phyloP scores from a whole-genome alignment of 2,797 vertebrate species.

The Trichosurus vulpecula region DNA sequence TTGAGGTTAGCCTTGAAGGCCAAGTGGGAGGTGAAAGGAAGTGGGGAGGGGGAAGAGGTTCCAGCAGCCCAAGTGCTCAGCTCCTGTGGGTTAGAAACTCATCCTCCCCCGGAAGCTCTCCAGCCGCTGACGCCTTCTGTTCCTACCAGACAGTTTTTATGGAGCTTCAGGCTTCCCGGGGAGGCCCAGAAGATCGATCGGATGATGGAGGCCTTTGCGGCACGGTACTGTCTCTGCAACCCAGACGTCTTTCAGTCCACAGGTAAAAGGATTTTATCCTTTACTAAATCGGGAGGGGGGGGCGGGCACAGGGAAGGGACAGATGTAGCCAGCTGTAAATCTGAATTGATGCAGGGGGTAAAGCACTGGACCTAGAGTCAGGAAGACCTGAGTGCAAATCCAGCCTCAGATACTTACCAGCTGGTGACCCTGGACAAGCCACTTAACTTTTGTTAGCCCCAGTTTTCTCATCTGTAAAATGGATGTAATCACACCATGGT shows the following conservation, averaged over 20 bases:
- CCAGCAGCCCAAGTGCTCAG: background rate
- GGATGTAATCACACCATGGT: background rate
- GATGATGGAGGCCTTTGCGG: slow-evolving; percentile 98
- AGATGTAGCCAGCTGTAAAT: background rate
- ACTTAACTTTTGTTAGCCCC: background rate
- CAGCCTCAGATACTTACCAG: background rate
- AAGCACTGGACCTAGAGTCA: background rate
- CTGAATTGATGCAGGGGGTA: background rate
- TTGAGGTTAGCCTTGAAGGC: slow-evolving; percentile 23
- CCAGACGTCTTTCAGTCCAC: slow-evolving; percentile 91
- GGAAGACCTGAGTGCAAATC: too few species aligned
- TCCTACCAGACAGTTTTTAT: slow-evolving; percentile 91
- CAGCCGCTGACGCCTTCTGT: background rate
- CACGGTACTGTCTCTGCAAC: slow-evolving; percentile 93
- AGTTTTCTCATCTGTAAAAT: background rate
- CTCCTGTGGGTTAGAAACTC: background rate
- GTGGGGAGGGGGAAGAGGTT: background rate
- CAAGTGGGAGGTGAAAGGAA: slow-evolving; percentile 26
- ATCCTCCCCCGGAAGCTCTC: rapidly evolving
- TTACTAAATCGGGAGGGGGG: background rate
- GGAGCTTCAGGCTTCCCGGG: slow-evolving; percentile 95
- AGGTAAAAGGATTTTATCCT: slow-evolving; percentile 80
- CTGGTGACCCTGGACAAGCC: background rate
- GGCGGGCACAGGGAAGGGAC: too few species aligned
- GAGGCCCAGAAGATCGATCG: slow-evolving; percentile 97